phyloP scores from a whole-genome alignment of 2,888 invertebrate species.

The Campoplex capitator region DNA sequence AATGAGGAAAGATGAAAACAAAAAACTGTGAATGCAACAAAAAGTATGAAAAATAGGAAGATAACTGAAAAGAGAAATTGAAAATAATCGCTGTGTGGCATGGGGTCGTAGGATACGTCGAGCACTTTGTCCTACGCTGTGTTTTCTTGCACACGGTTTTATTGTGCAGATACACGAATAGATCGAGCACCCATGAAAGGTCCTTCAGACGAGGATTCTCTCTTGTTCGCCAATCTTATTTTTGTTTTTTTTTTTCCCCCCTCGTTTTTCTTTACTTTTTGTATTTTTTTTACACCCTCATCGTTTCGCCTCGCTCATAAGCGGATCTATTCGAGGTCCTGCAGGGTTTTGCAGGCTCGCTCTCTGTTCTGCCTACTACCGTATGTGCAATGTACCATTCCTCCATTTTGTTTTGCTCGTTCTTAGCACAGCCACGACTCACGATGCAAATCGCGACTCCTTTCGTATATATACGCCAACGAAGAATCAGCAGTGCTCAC shows the following conservation, averaged over 20 bases:
- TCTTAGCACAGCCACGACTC: constrained; percentile 2
- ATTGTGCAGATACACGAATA: background rate
- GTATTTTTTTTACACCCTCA: background rate
- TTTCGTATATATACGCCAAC: constrained; percentile 3
- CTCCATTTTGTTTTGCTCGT: constrained; percentile 20
- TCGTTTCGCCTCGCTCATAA: constrained; percentile 45
- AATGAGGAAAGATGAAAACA: background rate
- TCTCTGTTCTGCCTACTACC: background rate
- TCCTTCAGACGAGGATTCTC: constrained; percentile 25
- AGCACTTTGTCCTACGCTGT: constrained; percentile 51
- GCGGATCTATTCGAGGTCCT: constrained; percentile 57
- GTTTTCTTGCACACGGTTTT: constrained; percentile 42
- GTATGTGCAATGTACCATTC: constrained; percentile 11
- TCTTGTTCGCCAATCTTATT: constrained; percentile 28
- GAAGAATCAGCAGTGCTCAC: constrained; percentile 34
- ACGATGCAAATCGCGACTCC: constrained; percentile 61
- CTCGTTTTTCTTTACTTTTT: constrained; percentile 15
- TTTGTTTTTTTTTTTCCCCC: constrained; percentile 2
- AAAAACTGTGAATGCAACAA: background rate
- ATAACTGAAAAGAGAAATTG: constrained; percentile 38
- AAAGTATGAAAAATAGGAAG: background rate
- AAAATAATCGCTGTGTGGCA: constrained; percentile 39
- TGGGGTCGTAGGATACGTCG: constrained; percentile 33
- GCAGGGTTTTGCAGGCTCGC: constrained; percentile 2
- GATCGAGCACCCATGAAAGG: constrained; percentile 32